Evolutionary conservation across 2,888 invertebrate species (phyloP).

Genomic region (Steinernema scapterisci): DNA sequence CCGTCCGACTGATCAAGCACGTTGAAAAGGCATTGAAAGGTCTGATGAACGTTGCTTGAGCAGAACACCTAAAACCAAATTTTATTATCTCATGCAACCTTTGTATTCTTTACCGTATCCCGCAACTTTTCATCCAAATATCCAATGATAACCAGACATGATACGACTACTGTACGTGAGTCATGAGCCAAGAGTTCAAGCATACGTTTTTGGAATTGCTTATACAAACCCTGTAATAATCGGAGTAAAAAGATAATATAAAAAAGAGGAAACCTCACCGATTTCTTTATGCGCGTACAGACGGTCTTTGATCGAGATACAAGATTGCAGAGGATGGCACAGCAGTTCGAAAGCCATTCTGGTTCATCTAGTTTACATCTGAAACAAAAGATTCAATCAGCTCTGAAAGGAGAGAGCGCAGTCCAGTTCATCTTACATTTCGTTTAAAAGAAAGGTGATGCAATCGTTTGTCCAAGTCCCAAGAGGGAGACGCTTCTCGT

Average conservation of each 20-base stretch:
- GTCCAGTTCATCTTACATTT: constrained; percentile 49
- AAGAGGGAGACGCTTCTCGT: constrained; percentile 52
- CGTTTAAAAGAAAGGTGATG: constrained; percentile 52
- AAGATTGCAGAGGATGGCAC: constrained; percentile 63
- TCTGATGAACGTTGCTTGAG: constrained; percentile 68
- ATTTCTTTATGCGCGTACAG: constrained; percentile 51
- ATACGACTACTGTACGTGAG: constrained; percentile 59
- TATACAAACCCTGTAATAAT: constrained; percentile 49
- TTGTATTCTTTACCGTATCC: constrained; percentile 46
- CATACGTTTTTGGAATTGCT: constrained; percentile 49
- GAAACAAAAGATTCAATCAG: neutral
- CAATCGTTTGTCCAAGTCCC: constrained; percentile 55
- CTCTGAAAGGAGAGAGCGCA: neutral
- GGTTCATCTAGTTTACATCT: constrained; percentile 38
- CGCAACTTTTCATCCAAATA: constrained; percentile 57
- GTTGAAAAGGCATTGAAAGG: constrained; percentile 70
- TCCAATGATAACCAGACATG: constrained; percentile 58
- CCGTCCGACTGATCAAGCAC: constrained; percentile 64
- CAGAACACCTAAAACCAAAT: constrained; percentile 52
- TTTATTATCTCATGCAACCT: neutral
- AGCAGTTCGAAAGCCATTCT: constrained; percentile 62
- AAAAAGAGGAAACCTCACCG: constrained; percentile 38
- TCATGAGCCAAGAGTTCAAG: constrained; percentile 53
- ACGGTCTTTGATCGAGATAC: constrained; percentile 56
- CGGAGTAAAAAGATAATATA: too few relatives aligned